phyloP scores from a whole-genome alignment of 1,140 invertebrate species.

The Tachypleus tridentatus region DNA sequence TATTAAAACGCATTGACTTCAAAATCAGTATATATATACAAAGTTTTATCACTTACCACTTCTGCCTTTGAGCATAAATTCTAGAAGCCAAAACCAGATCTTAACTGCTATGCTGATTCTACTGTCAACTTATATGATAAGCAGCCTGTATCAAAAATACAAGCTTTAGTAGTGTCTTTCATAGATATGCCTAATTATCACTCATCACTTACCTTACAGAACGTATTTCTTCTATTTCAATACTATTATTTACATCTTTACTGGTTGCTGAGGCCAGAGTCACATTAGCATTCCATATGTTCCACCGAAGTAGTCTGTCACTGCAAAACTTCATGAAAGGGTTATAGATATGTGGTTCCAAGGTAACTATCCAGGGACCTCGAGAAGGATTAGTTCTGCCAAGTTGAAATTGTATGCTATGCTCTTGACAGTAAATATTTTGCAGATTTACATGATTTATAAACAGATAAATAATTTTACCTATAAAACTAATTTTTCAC shows the following conservation, averaged over 20 bases:
- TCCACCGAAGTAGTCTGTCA: conserved; percentile 57
- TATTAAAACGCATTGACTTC: no score
- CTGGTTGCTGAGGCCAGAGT: conserved; percentile 49
- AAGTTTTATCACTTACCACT: no score
- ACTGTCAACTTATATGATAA: no score
- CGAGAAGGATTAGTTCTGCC: conserved; percentile 7
- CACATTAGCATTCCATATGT: conserved; percentile 64
- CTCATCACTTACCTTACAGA: conserved; percentile 34
- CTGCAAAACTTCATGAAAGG: conserved; percentile 70
- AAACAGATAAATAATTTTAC: background rate
- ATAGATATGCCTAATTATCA: no score
- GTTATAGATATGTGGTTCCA: conserved; percentile 54
- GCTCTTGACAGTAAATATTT: background rate
- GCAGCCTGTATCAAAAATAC: no score
- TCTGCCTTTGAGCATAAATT: no score
- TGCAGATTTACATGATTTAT: background rate
- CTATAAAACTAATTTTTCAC: no score
- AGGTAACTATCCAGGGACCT: conserved; percentile 39
- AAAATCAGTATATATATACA: no score
- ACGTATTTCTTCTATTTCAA: conserved; percentile 63
- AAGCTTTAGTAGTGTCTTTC: no score
- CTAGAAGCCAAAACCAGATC: no score
- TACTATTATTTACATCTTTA: conserved; percentile 53
- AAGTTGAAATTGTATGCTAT: background rate
- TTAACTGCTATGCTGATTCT: no score